phyloP scores from a whole-genome alignment of 2,797 vertebrate species.

The Bucorvus abyssinicus region DNA sequence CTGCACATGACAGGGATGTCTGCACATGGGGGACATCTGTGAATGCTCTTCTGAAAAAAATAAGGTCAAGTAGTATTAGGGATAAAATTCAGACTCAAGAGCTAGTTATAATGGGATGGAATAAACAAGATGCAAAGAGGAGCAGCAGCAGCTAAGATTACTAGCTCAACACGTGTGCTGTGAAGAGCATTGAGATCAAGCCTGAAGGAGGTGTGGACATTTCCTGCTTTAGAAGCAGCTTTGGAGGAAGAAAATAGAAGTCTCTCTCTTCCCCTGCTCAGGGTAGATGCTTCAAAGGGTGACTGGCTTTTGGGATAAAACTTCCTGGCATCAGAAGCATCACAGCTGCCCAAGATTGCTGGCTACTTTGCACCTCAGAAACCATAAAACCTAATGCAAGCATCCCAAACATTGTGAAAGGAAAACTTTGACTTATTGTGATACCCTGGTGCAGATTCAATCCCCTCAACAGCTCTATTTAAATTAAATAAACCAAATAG shows the following conservation, averaged over 20 bases:
- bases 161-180: background rate
- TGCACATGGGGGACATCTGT: background rate
- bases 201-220: constrained; percentile 19
- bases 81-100: background rate
- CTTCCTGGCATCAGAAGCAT: background rate
- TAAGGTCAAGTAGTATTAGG: background rate
- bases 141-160: constrained; percentile 1
- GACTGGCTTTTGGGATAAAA: background rate
- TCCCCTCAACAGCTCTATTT: background rate
- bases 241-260: constrained; percentile 5
- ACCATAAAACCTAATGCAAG: background rate
- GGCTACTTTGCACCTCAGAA: background rate
- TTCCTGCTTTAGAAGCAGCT: constrained; percentile 33
- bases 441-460: background rate
- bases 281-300: background rate
- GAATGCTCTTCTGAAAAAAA: background rate
- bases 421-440: background rate
- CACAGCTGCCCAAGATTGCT: background rate
- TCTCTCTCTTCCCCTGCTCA: background rate
- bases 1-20: background rate
- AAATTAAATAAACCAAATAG: background rate
- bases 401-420: background rate
- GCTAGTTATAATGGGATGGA: background rate
- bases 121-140: background rate
- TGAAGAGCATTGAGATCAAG: constrained; percentile 4